These are phyloP conservation scores for Acromyrmex echinatior DNA, from an alignment of 1,140 invertebrate species.

Conservation along the genomic window DNA sequence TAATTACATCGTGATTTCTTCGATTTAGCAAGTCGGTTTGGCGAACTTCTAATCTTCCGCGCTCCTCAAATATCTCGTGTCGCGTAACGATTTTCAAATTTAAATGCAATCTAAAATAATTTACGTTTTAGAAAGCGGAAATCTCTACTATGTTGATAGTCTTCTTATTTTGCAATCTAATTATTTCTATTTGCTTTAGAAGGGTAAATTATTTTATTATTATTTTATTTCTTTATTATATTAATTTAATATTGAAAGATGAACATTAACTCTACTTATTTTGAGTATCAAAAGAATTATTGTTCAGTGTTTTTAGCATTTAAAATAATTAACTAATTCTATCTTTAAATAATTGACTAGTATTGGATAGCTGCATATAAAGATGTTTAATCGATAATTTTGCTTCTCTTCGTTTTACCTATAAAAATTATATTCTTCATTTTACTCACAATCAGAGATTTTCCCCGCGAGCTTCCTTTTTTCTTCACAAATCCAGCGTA, in stretches of 20 bases:
- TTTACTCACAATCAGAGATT: background rate
- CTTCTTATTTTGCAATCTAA: background rate
- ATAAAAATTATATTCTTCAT: background rate
- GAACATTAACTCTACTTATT: no score
- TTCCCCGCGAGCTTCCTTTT: background rate
- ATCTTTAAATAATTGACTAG: no score
- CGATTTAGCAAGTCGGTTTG: background rate
- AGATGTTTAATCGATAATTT: background rate
- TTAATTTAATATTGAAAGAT: no score
- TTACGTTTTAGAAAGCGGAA: slow-evolving; percentile 4
- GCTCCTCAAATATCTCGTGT: background rate
- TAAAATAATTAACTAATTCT: no score
- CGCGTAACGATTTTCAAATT: background rate
- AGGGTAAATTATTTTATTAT: background rate
- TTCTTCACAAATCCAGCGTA: background rate
- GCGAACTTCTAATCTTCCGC: background rate
- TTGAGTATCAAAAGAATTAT: no score
- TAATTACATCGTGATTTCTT: background rate
- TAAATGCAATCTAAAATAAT: slow-evolving; percentile 5
- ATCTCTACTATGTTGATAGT: background rate
- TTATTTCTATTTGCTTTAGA: background rate
- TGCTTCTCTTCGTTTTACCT: background rate
- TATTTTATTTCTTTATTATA: background rate
- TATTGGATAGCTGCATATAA: no score
- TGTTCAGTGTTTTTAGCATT: no score